Conservation (phyloP, 2,797 vertebrate genomes). For the Tadarida brasiliensis region DNA sequence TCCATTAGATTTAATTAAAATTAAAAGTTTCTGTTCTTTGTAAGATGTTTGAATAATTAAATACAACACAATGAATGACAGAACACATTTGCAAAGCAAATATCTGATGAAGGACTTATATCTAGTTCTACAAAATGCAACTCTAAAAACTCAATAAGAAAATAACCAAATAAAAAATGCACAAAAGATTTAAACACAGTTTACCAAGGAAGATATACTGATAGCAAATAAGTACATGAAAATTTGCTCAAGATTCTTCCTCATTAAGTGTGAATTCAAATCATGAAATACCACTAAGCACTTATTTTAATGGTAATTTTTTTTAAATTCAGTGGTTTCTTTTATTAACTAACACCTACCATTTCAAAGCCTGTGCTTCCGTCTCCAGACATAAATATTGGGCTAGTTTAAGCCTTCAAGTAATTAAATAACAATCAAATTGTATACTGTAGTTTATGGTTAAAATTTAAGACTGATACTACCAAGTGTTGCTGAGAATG, state of each 20-base stretch:
- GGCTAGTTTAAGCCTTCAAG: neutral
- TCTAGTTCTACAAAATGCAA: neutral
- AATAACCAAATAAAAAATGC: neutral
- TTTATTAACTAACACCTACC: constrained; percentile 68
- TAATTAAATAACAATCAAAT: constrained; percentile 2
- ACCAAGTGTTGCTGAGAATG: no score
- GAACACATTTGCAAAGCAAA: neutral
- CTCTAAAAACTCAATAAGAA: neutral
- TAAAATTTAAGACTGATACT: neutral
- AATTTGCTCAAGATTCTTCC: neutral
- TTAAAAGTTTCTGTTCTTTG: neutral
- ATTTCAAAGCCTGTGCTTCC: neutral
- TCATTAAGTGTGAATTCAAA: neutral
- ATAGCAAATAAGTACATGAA: neutral
- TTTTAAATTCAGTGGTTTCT: constrained; percentile 35
- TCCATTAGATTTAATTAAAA: neutral
- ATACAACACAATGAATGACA: neutral
- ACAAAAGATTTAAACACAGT: neutral
- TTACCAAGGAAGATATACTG: neutral
- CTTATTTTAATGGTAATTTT: neutral
- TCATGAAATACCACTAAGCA: neutral
- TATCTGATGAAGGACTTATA: neutral
- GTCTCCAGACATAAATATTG: constrained; percentile 21
- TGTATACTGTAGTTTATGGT: neutral
- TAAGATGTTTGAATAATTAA: neutral